Conservation (phyloP, 2,888 invertebrate species). For the Odiellus spinosus region DNA sequence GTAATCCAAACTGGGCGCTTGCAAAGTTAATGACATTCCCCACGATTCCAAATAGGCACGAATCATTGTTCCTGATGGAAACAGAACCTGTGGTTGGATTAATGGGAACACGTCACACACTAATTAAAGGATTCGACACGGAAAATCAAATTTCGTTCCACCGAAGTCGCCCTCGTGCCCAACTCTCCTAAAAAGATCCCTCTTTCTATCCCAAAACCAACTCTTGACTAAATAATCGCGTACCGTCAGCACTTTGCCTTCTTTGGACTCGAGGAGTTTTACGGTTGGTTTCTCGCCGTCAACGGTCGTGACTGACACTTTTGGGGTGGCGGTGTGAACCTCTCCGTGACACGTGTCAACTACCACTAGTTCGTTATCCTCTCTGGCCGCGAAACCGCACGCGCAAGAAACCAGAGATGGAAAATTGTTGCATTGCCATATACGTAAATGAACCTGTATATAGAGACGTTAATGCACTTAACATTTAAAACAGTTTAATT, state of each 20-base stretch:
- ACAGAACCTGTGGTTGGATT: not conserved
- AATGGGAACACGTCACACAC: too few relatives aligned
- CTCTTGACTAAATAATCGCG: not conserved
- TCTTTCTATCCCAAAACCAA: too few relatives aligned
- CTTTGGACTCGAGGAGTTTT: not conserved
- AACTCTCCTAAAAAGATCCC: too few relatives aligned
- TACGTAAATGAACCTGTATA: not conserved
- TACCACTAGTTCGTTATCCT: not conserved
- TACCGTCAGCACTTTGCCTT: conserved; percentile 1
- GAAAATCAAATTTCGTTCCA: too few relatives aligned
- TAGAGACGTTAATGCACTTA: not conserved
- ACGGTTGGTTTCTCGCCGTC: not conserved
- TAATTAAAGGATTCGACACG: too few relatives aligned
- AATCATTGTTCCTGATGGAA: not conserved
- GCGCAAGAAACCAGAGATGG: not conserved
- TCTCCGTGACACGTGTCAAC: not conserved
- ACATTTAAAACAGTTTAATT: too few relatives aligned
- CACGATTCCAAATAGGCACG: not conserved
- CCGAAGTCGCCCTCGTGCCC: too few relatives aligned
- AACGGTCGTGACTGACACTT: not conserved
- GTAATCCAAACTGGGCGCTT: not conserved
- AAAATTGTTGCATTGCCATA: not conserved
- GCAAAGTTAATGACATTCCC: not conserved
- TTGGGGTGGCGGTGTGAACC: not conserved
- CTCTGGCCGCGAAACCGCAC: conserved; percentile 1